Base-by-base conservation (phyloP, 1,140 invertebrate species). In the Pseudomyrmex cubaensis region DNA sequence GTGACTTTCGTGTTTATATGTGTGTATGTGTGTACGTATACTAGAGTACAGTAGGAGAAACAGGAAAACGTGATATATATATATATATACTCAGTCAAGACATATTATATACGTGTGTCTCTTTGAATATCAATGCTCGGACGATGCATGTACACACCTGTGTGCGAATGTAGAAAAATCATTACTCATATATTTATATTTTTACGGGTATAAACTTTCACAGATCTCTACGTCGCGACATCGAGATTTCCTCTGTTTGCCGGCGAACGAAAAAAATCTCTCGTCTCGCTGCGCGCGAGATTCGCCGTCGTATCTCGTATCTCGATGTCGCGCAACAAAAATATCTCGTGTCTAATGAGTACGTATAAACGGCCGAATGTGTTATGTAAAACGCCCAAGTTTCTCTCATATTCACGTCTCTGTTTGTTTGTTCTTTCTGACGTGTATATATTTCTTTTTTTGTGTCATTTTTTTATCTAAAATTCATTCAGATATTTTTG, bases 81-180 rank as follows among this genome's bases (percentile, higher is more conserved):
- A 83, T 35, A 35, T 35, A 35, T 35, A 35, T 35, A 35, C 35
- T 84, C 63, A 84, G 61, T 87, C 82, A 85, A 84, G 64, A 88
- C 73, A 87, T 88, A 35, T 35, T 35, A 35, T 35, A 35, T 87
- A 87, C 84, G 74, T 69, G 82, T 85, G 57, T 74, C 59, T 75
- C 73, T 74, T 35, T 61, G 84, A 64, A 82, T 67, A 87, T 82
- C 84, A 78, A 88, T 88, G 84, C 74, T 85, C 35, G 87, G 59
- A 88, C 84, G 87, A 88, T 86, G 87, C 87, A 86, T 64, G 35
- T 35, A 35, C 35, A 88, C 75, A 87, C 64, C 67, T 87, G 87
- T 87, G 87, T 76, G 84, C 84, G 70, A 88, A 80, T 85, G 13
- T 35, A 88, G 63, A 54, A 75, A 89, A 88, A 73, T 59, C 86